Conservation (phyloP, 2,113 vertebrate species). For the Passer domesticus region DNA sequence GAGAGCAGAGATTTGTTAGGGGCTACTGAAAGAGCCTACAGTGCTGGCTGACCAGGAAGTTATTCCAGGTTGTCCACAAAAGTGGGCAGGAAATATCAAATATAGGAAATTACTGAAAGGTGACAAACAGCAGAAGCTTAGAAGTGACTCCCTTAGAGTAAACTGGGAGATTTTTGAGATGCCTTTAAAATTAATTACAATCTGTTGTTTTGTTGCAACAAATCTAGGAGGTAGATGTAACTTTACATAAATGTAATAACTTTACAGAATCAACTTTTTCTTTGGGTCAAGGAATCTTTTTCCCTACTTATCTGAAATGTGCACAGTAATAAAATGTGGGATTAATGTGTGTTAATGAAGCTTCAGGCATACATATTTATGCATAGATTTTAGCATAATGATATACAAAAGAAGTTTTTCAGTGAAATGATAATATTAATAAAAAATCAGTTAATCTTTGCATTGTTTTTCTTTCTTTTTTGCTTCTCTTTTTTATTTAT, state of each 20-base stretch:
- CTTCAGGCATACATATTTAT: conserved; percentile 50
- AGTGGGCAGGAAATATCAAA: background rate
- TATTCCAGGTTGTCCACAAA: background rate
- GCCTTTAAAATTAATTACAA: background rate
- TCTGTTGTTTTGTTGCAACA: background rate
- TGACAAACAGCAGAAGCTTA: background rate
- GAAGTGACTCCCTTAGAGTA: background rate
- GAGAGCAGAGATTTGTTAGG: background rate
- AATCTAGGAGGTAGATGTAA: background rate
- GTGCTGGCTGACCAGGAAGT: background rate
- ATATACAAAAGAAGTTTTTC: conserved; percentile 6
- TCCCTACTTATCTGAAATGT: conserved; percentile 14
- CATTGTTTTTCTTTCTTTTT: conserved; percentile 13
- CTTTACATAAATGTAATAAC: background rate
- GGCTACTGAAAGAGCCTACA: background rate
- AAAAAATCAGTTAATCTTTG: background rate
- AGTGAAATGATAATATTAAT: background rate
- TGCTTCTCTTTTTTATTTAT: background rate
- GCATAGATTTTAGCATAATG: conserved; percentile 21
- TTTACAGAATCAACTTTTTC: conserved; percentile 6
- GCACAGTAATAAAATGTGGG: conserved; percentile 30
- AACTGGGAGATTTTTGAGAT: background rate
- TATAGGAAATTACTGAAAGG: background rate
- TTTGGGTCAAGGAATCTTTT: conserved; percentile 32
- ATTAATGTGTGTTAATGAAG: conserved; percentile 53